Conservation (phyloP, 1,140 invertebrate genomes). For the Caerostris extrusa region DNA sequence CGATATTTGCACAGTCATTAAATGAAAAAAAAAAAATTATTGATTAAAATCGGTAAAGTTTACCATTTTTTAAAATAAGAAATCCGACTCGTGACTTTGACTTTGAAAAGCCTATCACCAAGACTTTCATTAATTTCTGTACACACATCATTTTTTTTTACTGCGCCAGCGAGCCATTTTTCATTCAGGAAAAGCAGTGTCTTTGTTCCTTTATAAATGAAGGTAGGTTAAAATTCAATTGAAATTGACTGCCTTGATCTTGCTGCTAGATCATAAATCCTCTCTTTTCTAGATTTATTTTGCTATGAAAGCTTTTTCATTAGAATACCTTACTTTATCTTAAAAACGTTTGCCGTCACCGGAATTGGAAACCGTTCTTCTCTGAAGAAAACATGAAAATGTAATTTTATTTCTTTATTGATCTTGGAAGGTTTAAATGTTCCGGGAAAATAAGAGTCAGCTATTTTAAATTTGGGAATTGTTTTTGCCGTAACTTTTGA, state of each 20-base stretch:
- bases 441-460: too few species aligned
- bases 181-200: neutral
- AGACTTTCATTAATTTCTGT: neutral
- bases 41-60: neutral
- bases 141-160: constrained; percentile 25
- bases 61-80: neutral
- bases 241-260: constrained; percentile 23
- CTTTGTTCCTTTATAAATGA: constrained; percentile 20
- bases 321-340: constrained; percentile 24
- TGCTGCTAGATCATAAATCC: neutral
- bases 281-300: neutral
- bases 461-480: too few species aligned
- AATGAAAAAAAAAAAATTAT: neutral
- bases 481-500: too few species aligned
- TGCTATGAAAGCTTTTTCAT: neutral
- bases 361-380: neutral
- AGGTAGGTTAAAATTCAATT: constrained; percentile 32
- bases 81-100: neutral
- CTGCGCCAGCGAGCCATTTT: neutral
- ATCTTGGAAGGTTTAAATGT: constrained; percentile 32
- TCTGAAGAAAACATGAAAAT: neutral
- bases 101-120: neutral
- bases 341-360: neutral
- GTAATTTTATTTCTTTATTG: constrained; percentile 22
- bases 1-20: too few species aligned